phyloP scores from a whole-genome alignment of 2,888 invertebrate genomes.

The Malthinus seriepunctatus region DNA sequence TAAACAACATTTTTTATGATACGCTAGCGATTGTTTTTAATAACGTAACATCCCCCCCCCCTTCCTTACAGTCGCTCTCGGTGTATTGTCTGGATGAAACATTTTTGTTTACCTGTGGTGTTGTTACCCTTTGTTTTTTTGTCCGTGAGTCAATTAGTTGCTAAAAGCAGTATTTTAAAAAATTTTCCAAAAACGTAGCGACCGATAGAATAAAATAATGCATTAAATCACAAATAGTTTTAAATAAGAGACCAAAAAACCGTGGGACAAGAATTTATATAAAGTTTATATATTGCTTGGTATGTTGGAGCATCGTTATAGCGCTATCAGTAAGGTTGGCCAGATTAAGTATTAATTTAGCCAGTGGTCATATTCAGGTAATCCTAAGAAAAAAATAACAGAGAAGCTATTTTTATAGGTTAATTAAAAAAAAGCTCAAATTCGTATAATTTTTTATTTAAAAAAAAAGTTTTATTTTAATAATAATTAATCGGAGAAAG shows the following conservation, averaged over 20 bases:
- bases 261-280: conserved; percentile 49
- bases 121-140: no score
- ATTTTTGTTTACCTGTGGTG: no score
- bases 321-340: conserved; percentile 43
- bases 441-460: neutral
- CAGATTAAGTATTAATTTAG: conserved; percentile 33
- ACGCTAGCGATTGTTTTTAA: no score
- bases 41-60: no score
- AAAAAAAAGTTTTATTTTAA: neutral
- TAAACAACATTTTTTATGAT: no score
- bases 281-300: conserved; percentile 45
- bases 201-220: conserved; percentile 24
- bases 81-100: no score
- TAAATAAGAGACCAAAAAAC: conserved; percentile 41
- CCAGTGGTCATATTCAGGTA: conserved; percentile 28
- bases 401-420: conserved; percentile 39
- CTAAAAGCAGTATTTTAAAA: no score
- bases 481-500: neutral
- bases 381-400: conserved; percentile 28
- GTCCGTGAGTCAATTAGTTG: no score
- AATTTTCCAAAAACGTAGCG: no score
- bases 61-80: no score
- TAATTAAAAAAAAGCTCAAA: conserved; percentile 39
- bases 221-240: conserved; percentile 40
- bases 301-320: conserved; percentile 47